These are phyloP conservation scores for Conus canariensis DNA, from an alignment of 2,888 invertebrate genomes.

Conservation along the genomic window DNA sequence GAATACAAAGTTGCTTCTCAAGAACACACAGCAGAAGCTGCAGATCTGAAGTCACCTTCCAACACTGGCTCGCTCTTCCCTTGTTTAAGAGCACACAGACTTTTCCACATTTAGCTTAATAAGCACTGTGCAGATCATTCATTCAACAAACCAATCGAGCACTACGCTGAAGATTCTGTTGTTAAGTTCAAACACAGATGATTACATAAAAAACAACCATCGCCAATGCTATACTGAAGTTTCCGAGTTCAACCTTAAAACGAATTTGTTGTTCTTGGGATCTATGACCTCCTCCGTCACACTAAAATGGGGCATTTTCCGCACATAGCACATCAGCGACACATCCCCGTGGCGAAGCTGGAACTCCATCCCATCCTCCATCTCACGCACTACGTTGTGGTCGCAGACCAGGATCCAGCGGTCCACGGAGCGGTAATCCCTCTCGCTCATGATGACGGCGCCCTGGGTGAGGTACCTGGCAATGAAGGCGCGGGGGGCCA, in stretches of 20 bases:
- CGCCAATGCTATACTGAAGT: conserved; percentile 86
- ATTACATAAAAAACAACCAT: too few relatives aligned
- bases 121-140: too few relatives aligned
- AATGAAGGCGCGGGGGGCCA: conserved; percentile 95
- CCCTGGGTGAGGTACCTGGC: conserved; percentile 94
- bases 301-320: conserved; percentile 94
- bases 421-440: conserved; percentile 82
- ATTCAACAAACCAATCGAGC: too few relatives aligned
- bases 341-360: conserved; percentile 87
- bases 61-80: too few relatives aligned
- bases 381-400: conserved; percentile 91
- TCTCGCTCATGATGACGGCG: conserved; percentile 80
- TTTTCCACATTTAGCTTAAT: too few relatives aligned
- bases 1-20: too few relatives aligned
- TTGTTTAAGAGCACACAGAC: too few relatives aligned
- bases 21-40: too few relatives aligned
- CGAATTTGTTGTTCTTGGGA: conserved; percentile 96
- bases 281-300: conserved; percentile 97
- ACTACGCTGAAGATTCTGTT: too few relatives aligned
- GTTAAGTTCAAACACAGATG: too few relatives aligned
- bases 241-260: conserved; percentile 95
- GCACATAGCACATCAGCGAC: conserved; percentile 91
- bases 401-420: conserved; percentile 98
- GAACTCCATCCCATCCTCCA: conserved; percentile 91
- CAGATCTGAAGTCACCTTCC: too few relatives aligned